phyloP scores from a whole-genome alignment of 2,113 vertebrate genomes.

The Phalacrocorax pelagicus region DNA sequence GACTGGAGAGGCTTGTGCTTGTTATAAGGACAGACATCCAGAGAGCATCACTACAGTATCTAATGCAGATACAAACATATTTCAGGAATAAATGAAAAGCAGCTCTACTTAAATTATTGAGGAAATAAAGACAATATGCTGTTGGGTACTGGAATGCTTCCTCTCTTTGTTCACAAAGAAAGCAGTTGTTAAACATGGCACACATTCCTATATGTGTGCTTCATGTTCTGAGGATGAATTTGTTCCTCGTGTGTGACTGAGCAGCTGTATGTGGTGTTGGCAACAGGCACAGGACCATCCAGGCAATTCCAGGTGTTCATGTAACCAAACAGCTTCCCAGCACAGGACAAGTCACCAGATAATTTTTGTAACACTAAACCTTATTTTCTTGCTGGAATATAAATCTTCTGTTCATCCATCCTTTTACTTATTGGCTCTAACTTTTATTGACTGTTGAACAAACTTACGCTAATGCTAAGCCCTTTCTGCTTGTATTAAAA shows the following conservation, averaged over 20 bases:
- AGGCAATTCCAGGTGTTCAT: neutral
- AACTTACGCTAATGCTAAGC: neutral
- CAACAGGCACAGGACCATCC: neutral
- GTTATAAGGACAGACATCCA: neutral
- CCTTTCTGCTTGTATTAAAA: conserved; percentile 12
- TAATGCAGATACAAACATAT: neutral
- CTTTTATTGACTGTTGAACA: neutral
- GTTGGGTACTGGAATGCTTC: neutral
- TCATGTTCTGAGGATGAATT: neutral
- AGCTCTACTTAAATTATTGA: neutral
- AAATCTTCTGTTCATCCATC: neutral
- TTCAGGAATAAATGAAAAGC: neutral
- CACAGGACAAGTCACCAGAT: neutral
- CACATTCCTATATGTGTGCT: neutral
- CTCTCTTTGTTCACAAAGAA: neutral
- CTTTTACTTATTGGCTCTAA: neutral
- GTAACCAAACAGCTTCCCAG: neutral
- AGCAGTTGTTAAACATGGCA: neutral
- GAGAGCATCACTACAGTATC: neutral
- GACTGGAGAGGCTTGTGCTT: neutral
- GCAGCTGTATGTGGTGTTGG: neutral
- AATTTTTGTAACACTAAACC: neutral
- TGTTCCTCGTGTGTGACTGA: neutral
- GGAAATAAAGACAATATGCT: neutral
- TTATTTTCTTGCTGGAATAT: neutral